phyloP scores from a whole-genome alignment of 2,888 invertebrate genomes.

The Lasioglossum vierecki region DNA sequence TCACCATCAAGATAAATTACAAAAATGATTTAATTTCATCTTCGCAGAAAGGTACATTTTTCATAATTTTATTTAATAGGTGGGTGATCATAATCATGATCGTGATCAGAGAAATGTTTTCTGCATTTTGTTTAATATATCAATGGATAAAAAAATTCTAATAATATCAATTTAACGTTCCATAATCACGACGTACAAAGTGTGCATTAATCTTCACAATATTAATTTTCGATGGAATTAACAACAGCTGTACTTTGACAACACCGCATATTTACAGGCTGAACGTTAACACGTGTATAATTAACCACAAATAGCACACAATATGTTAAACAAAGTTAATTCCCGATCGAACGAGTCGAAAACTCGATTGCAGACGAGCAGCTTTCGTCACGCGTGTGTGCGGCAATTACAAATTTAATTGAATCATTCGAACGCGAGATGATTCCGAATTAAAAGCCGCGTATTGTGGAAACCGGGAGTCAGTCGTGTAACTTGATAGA shows the following conservation, averaged over 20 bases:
- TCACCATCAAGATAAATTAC: background rate
- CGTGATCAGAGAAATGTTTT: background rate
- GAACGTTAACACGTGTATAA: background rate
- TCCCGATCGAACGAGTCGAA: background rate
- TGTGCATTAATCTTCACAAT: background rate
- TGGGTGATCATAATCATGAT: background rate
- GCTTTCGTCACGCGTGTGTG: background rate
- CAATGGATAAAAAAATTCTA: background rate
- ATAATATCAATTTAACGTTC: background rate
- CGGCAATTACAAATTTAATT: constrained; percentile 24
- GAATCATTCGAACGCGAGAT: background rate
- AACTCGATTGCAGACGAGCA: background rate
- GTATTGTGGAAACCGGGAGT: background rate
- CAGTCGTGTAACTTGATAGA: background rate
- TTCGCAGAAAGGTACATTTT: background rate
- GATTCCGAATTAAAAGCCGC: constrained; percentile 20
- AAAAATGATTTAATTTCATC: background rate
- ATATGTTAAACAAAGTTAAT: background rate
- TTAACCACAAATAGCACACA: background rate
- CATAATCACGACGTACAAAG: background rate
- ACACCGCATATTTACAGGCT: background rate
- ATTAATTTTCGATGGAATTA: background rate
- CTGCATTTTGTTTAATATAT: background rate
- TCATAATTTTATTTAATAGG: background rate
- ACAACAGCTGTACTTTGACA: background rate